Conservation (phyloP, 2,797 vertebrate species). For the Podarcis lilfordi region DNA sequence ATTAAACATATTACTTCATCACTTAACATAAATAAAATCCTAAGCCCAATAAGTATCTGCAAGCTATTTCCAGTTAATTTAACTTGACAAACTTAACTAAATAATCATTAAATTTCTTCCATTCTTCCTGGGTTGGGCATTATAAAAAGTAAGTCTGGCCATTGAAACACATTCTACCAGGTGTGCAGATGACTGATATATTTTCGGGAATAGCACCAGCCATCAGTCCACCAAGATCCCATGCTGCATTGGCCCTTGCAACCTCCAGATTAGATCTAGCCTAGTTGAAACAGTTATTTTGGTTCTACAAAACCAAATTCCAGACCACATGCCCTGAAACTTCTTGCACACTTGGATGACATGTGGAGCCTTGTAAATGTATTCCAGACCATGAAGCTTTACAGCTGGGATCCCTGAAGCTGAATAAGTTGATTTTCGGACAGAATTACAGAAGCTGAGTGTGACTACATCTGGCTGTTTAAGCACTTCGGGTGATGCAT, state of each 20-base stretch:
- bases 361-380: not conserved
- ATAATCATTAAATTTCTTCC: too few relatives aligned
- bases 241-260: not conserved
- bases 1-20: too few relatives aligned
- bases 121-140: not conserved
- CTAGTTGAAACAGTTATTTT: too few relatives aligned
- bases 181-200: not conserved
- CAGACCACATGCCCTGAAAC: not conserved
- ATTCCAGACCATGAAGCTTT: not conserved
- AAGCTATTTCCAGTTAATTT: too few relatives aligned
- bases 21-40: too few relatives aligned
- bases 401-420: not conserved
- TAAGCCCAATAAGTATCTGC: too few relatives aligned
- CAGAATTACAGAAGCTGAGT: not conserved
- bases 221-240: not conserved
- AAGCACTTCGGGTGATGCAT: too few relatives aligned
- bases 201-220: too few relatives aligned
- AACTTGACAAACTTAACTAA: too few relatives aligned
- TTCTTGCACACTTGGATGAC: not conserved
- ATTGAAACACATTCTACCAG: not conserved
- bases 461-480: not conserved
- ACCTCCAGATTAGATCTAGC: not conserved
- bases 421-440: not conserved
- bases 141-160: not conserved
- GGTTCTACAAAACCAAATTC: not conserved